Percentiles rank a stretch among this genome's conserved stretches.
These are phyloP conservation scores for Melanogrammus aeglefinus DNA, from an alignment of 2,797 vertebrate genomes.

Conservation along the genomic window DNA sequence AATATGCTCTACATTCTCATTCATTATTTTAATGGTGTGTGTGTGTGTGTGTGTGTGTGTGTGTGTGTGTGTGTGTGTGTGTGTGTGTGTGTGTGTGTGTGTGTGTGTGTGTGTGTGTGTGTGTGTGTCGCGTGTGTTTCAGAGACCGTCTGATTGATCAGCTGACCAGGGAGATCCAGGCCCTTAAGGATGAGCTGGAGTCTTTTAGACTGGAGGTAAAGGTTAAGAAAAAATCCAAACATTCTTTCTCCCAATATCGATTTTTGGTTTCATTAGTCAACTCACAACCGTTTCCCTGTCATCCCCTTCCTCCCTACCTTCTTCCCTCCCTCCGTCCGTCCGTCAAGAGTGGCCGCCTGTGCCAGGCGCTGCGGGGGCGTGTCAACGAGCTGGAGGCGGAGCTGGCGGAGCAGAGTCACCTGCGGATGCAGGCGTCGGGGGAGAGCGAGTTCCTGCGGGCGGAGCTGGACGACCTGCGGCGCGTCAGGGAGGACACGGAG, in stretches of 20 bases:
- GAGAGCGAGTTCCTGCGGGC: slow-evolving; percentile 90
- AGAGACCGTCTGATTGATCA: slow-evolving; percentile 91
- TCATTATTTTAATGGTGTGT: neutral
- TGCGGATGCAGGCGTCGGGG: slow-evolving; percentile 88
- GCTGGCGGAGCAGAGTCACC: slow-evolving; percentile 92
- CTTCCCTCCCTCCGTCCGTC: neutral
- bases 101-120: slow-evolving; percentile 9
- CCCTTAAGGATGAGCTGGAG: slow-evolving; percentile 87
- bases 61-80: neutral
- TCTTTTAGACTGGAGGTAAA: slow-evolving; percentile 87
- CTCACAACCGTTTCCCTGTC: neutral
- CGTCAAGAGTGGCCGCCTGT: slow-evolving; percentile 80
- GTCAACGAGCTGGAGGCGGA: slow-evolving; percentile 92
- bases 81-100: slow-evolving; percentile 11
- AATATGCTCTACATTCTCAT: neutral
- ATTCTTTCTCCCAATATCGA: neutral
- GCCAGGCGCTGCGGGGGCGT: slow-evolving; percentile 87
- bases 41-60: neutral
- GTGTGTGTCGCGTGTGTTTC: slow-evolving; percentile 20
- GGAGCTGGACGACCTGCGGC: slow-evolving; percentile 92
- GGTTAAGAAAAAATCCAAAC: neutral
- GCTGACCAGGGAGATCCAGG: slow-evolving; percentile 83
- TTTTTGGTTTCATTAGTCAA: neutral
- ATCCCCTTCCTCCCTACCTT: neutral
- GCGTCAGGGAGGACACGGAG: slow-evolving; percentile 88